phyloP scores from a whole-genome alignment of 1,140 invertebrate species.

The Dysdera silvatica region DNA sequence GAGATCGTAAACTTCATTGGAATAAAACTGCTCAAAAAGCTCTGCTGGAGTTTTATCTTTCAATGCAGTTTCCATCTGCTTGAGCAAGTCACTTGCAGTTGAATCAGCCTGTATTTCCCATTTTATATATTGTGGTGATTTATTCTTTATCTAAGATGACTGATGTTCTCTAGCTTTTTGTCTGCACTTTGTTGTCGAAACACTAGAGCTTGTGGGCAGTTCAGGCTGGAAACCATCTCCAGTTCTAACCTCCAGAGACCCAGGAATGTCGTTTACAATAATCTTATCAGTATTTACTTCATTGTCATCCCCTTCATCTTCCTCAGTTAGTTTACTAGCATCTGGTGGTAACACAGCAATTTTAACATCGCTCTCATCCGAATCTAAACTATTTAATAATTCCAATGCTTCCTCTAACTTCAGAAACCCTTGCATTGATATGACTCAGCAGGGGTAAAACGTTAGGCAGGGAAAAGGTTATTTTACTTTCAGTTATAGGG shows the following conservation, averaged over 20 bases:
- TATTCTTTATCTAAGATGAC: slow-evolving; percentile 4
- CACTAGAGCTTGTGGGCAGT: slow-evolving; percentile 5
- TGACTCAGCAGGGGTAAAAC: not conserved
- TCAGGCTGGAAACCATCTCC: slow-evolving; percentile 3
- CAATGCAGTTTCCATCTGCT: slow-evolving; percentile 8
- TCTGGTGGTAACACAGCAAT: not conserved
- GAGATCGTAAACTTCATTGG: slow-evolving; percentile 10
- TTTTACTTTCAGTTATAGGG: not conserved
- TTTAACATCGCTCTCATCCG: slow-evolving; percentile 1
- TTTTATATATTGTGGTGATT: slow-evolving; percentile 8
- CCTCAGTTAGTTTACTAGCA: not conserved
- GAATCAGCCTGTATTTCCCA: not conserved
- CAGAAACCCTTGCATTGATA: not conserved
- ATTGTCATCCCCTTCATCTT: slow-evolving; percentile 4
- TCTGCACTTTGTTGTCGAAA: slow-evolving; percentile 1
- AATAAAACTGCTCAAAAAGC: slow-evolving; percentile 10
- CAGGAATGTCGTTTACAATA: slow-evolving; percentile 1
- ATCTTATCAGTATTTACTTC: not conserved
- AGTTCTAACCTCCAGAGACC: not conserved
- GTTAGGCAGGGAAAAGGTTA: not conserved
- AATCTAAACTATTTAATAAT: slow-evolving; percentile 8
- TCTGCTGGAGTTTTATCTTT: slow-evolving; percentile 3
- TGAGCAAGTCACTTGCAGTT: slow-evolving; percentile 7
- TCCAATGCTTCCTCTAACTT: slow-evolving; percentile 1
- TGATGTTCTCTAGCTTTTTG: not conserved